Evolutionary conservation across 64 coral and sea anemone genomes (phyloP).

Genomic region (Dendrophyllia cribrosa): DNA sequence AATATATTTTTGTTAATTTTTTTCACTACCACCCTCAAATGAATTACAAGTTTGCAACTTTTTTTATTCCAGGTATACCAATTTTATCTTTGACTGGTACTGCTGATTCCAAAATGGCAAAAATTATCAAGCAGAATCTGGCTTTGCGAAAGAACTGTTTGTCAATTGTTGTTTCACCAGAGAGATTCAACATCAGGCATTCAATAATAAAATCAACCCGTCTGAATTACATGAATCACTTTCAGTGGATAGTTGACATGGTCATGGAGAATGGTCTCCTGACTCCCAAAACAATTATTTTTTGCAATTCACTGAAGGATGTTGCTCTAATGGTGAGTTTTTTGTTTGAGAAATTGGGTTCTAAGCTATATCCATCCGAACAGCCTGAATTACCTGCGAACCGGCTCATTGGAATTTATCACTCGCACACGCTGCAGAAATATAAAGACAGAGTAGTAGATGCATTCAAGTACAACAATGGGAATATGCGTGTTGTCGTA

Average conservation of each 20-base stretch:
- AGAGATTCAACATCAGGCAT: slow-evolving; percentile 39
- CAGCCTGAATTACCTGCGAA: slow-evolving; percentile 35
- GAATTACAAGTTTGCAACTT: neutral
- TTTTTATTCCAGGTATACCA: slow-evolving; percentile 46
- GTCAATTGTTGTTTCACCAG: too few species aligned
- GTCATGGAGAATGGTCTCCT: too few species aligned
- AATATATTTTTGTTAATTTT: neutral
- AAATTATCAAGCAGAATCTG: slow-evolving; percentile 20
- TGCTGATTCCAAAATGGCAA: slow-evolving; percentile 13
- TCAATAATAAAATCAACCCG: neutral
- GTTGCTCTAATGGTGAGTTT: too few species aligned
- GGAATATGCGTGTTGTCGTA: neutral
- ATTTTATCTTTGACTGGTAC: slow-evolving; percentile 33
- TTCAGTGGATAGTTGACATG: too few species aligned
- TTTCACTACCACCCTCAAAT: neutral
- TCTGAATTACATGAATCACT: too few species aligned
- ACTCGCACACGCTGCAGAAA: slow-evolving; percentile 9
- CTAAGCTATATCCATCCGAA: neutral
- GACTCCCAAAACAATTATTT: slow-evolving; percentile 60
- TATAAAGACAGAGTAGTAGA: slow-evolving; percentile 1
- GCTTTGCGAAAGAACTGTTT: slow-evolving; percentile 18
- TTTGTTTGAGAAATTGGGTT: too few species aligned
- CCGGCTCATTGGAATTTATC: slow-evolving; percentile 48
- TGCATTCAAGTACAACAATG: neutral
- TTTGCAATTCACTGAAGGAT: too few species aligned